Base-by-base conservation (phyloP, 2,797 vertebrate genomes). In the Fistularia tabacaria region DNA sequence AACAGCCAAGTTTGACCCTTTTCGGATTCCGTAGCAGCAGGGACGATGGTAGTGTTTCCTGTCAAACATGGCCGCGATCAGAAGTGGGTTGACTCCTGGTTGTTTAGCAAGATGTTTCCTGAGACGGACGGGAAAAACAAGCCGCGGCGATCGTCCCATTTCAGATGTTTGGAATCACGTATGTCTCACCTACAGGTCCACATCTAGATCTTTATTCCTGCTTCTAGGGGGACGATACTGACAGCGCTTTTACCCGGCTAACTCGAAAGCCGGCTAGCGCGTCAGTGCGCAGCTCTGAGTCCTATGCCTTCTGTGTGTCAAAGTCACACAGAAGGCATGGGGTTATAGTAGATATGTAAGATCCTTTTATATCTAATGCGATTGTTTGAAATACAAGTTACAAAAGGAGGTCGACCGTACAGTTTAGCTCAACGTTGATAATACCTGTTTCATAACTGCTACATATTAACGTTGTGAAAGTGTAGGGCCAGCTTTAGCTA, bases 31-130 rank as follows among this genome's bases (percentile, higher is more conserved):
- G 85, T 91, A 82, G 48, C 0, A 6, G 1, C 10, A 6, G 38
- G 25, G 25, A 25, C 5, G 25, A 25, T 5, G 25, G 2, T 5
- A 25, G 25, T n/a, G 0, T 1, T 46, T 15, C 0, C 25, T 48
- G 13, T 7, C 14, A 77, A 79, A 25, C 14, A 92, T 92, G 91
- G 89, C 91, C 10, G 90, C 91, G 77, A 49, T 91, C 80, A 82
- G 86, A 63, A 84, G 66, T 0, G 66, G 85, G 61, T 60, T 87
- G 73, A 83, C 80, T 61, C 75, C 84, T 7, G 59, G 41, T 7
- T 76, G 83, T 56, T 11, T 91, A 8, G 76, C 64, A 5, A 80
- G 78, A 73, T 83, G 82, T 82, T 82, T 91, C 7, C 57, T 90
- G 8, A 76, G 69, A 57, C 84, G 79, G 1, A 58, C 63, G 13